Base-by-base conservation (phyloP, 2,797 vertebrate genomes). In the Aselliscus stoliczkanus region DNA sequence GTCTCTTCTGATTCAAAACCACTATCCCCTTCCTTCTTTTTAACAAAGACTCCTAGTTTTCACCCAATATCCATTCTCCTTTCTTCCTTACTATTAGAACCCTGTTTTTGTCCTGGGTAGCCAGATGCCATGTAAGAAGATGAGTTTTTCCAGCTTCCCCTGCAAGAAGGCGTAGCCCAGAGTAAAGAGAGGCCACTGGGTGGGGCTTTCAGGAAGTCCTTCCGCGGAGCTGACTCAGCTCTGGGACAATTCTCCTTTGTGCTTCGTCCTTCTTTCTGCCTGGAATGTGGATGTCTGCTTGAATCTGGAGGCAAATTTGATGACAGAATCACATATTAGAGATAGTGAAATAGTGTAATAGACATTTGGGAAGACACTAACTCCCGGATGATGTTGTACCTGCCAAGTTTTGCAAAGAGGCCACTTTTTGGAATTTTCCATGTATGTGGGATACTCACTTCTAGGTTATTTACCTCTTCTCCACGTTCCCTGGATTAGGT, bases 201-300 rank as follows among this genome's bases (percentile, higher is more conserved):
- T 1, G 3, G 6, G n/a, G 6, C 39, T 39, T 4, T 0, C 31
- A 15, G 31, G 39, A 47, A 34, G 29, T 4, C 2, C 18, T 13
- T 23, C 5, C 2, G 0, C 0, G 8, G 12, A 0, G 2, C 8
- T 31, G 34, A 7, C 7, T 75, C 60, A 70, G 44, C 5, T 21
- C 17, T 15, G 27, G 7, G 14, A 1, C 1, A 5, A 2, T 6
- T 50, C 50, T 42, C 31, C 62, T 64, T 23, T 67, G 23, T 29
- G 44, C 12, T 73, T 58, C 18, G 23, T 34, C 34, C 52, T 80
- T 34, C 29, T 87, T 82, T 58, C 60, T 64, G 52, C 64, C 47
- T 60, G 27, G 54, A 60, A 29, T 17, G 31, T 31, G 23, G 18
- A 27, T 23, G 4, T 77, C 58, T 64, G 10, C 11, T 72, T 9